phyloP scores from a whole-genome alignment of 2,888 invertebrate genomes.

The Nipponacmea schrenckii region DNA sequence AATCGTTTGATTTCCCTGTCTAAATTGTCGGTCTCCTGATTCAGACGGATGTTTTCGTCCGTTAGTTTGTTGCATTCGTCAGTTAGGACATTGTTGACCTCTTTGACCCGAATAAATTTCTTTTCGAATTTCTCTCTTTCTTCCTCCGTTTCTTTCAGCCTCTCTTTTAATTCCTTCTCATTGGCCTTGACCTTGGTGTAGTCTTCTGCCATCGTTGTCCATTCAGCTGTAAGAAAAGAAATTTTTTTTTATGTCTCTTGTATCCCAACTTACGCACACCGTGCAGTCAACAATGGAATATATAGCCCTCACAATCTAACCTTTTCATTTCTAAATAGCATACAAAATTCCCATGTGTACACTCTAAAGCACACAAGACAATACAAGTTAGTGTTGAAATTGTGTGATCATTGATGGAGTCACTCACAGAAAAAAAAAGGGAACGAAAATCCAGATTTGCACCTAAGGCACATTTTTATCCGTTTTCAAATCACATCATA shows the following conservation, averaged over 20 bases:
- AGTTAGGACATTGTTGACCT: slow-evolving; percentile 18
- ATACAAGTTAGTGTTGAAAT: too few species aligned
- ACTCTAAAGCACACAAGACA: too few species aligned
- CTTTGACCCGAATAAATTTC: slow-evolving; percentile 14
- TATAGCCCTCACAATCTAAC: too few species aligned
- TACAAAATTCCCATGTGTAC: too few species aligned
- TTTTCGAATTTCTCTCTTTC: slow-evolving; percentile 18
- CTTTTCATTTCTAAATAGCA: too few species aligned
- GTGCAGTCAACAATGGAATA: too few species aligned
- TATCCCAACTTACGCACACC: too few species aligned
- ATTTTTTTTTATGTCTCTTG: neutral
- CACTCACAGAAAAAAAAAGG: too few species aligned
- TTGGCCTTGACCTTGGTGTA: slow-evolving; percentile 22
- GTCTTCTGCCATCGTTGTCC: neutral
- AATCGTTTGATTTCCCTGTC: slow-evolving; percentile 13
- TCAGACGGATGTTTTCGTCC: slow-evolving; percentile 25
- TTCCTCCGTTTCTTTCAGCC: slow-evolving; percentile 25
- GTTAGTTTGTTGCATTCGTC: slow-evolving; percentile 17
- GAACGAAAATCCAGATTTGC: too few species aligned
- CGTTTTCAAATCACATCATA: too few species aligned
- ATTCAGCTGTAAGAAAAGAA: neutral
- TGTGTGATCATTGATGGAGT: too few species aligned
- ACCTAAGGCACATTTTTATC: too few species aligned
- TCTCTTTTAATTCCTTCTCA: slow-evolving; percentile 40
- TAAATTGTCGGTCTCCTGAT: slow-evolving; percentile 17